Evolutionary conservation across 1,140 invertebrate species (phyloP).

Genomic region (Holcopasites calliopsidis): DNA sequence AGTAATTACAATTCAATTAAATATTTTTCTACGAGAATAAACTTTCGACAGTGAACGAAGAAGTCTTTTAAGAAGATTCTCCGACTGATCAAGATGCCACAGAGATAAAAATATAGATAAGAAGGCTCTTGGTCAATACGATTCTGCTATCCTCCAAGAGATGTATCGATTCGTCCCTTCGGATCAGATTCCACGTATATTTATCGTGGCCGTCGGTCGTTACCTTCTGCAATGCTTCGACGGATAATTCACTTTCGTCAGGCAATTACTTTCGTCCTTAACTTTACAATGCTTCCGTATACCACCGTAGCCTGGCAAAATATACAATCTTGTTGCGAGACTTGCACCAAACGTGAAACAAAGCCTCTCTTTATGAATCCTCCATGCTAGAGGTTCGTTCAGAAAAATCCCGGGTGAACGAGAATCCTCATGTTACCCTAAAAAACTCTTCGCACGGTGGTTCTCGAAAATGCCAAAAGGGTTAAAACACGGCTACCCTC

Average conservation of each 20-base stretch:
- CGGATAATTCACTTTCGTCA: slow-evolving; percentile 1
- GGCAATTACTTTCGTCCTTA: not conserved
- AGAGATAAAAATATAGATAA: not conserved
- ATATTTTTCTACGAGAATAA: too few relatives aligned
- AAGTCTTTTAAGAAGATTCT: too few relatives aligned
- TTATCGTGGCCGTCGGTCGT: not conserved
- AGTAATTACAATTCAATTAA: too few relatives aligned
- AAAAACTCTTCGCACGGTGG: not conserved
- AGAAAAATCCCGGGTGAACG: not conserved
- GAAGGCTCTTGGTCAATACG: not conserved
- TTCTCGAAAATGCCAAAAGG: not conserved
- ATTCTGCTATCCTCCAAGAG: not conserved
- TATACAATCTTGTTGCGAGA: too few relatives aligned
- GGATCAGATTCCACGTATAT: not conserved
- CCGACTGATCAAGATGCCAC: not conserved
- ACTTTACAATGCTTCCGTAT: not conserved
- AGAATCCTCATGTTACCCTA: not conserved
- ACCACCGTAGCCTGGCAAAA: not conserved
- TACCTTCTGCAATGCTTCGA: not conserved
- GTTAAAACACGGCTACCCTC: too few relatives aligned
- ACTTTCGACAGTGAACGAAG: too few relatives aligned
- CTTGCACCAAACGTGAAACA: too few relatives aligned
- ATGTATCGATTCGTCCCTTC: too few relatives aligned
- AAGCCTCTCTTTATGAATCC: too few relatives aligned
- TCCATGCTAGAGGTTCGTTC: too few relatives aligned